A percentile compares a stretch with the other conserved stretches of the same genome.
Evolutionary conservation across 1,140 invertebrate species (phyloP).

Genomic region (Zaprionus tsacasi): DNA sequence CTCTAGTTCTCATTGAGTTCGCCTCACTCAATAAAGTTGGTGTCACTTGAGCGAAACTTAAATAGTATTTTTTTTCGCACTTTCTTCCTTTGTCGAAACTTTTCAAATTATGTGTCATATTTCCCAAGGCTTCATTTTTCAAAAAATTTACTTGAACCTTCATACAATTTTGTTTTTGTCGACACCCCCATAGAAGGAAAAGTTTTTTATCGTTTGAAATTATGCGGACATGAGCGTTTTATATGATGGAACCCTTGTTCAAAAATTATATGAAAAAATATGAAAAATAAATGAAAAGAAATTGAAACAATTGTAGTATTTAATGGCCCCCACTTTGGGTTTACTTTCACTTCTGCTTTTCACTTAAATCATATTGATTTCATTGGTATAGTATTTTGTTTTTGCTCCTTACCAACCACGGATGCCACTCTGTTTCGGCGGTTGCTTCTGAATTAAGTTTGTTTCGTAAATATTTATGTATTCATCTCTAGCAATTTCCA

Average conservation of each 20-base stretch:
- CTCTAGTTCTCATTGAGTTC: constrained; percentile 7
- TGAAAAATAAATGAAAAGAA: neutral
- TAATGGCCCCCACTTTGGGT: neutral
- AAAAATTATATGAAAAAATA: constrained; percentile 46
- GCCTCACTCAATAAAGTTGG: constrained; percentile 47
- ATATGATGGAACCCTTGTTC: constrained; percentile 58
- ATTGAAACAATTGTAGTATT: neutral
- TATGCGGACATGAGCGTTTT: constrained; percentile 63
- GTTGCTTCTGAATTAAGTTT: neutral
- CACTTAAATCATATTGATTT: neutral
- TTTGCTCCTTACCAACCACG: neutral
- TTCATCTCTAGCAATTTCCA: constrained; percentile 9
- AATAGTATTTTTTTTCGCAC: constrained; percentile 77
- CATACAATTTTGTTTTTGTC: constrained; percentile 8
- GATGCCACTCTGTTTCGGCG: neutral
- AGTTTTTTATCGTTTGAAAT: constrained; percentile 77
- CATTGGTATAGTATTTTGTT: neutral
- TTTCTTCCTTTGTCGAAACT: constrained; percentile 70
- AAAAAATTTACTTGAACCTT: constrained; percentile 22
- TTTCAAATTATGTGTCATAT: constrained; percentile 77
- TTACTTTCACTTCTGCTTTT: neutral
- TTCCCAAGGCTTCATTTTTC: constrained; percentile 17
- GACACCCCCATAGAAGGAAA: constrained; percentile 24
- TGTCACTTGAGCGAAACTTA: constrained; percentile 65
- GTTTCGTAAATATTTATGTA: constrained; percentile 12